phyloP scores from a whole-genome alignment of 2,113 vertebrate species.

The Perca schrenkii region DNA sequence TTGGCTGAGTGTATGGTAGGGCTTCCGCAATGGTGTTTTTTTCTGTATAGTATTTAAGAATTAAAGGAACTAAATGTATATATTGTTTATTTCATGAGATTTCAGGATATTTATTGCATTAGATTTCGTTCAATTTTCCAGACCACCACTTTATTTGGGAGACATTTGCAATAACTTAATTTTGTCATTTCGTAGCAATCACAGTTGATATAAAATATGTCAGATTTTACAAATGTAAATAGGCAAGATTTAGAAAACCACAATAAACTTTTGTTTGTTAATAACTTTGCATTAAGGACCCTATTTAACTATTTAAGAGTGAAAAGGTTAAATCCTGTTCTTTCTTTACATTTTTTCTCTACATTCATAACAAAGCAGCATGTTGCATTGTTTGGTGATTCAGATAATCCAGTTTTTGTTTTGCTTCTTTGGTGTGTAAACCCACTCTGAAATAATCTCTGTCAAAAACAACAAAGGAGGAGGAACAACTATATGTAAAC shows the following conservation, averaged over 20 bases:
- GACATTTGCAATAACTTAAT: neutral
- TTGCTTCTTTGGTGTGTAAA: neutral
- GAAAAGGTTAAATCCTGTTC: neutral
- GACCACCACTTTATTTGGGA: neutral
- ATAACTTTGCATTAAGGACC: neutral
- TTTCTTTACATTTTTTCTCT: neutral
- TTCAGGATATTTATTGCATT: neutral
- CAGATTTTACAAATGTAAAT: neutral
- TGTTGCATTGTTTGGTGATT: neutral
- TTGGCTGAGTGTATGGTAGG: constrained; percentile 2
- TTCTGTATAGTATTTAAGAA: constrained; percentile 1
- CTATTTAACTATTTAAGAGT: neutral
- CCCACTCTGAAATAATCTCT: neutral
- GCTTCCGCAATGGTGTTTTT: neutral
- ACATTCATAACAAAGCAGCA: neutral
- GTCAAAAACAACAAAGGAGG: constrained; percentile 2
- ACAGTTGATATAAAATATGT: neutral
- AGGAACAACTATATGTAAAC: neutral
- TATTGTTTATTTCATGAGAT: neutral
- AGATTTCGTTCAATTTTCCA: neutral
- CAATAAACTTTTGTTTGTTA: neutral
- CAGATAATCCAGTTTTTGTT: neutral
- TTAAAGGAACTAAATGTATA: neutral
- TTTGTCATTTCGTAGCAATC: neutral
- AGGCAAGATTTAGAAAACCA: neutral